phyloP scores from a whole-genome alignment of 2,113 vertebrate genomes.

The Vireo altiloquus region DNA sequence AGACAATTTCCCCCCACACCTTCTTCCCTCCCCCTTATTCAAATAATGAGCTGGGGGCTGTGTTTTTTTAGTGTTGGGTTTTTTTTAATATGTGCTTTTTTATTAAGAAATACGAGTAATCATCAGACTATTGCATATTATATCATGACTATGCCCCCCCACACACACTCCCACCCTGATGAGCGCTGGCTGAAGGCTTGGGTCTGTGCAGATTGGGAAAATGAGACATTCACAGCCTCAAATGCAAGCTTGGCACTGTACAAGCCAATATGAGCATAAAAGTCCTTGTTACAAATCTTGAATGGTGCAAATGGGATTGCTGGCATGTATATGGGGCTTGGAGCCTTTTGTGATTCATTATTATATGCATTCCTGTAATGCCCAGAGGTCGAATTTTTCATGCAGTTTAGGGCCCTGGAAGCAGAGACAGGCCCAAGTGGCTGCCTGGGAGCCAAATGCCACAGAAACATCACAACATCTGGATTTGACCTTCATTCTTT shows the following conservation, averaged over 20 bases:
- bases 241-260: not conserved
- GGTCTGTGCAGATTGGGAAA: not conserved
- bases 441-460: constrained; percentile 7
- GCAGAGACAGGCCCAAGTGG: not conserved
- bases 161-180: not conserved
- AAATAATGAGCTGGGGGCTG: constrained; percentile 40
- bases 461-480: not conserved
- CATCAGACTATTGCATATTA: constrained; percentile 7
- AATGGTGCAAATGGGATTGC: not conserved
- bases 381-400: constrained; percentile 11
- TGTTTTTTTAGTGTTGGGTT: not conserved
- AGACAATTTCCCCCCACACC: constrained; percentile 69
- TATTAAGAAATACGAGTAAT: constrained; percentile 35
- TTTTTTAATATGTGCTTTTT: not conserved
- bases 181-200: not conserved
- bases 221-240: not conserved
- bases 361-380: constrained; percentile 5
- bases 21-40: constrained; percentile 52
- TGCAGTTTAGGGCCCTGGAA: not conserved
- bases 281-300: not conserved
- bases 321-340: not conserved
- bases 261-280: not conserved
- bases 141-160: not conserved
- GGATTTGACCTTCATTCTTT: not conserved
- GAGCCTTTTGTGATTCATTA: constrained; percentile 31